phyloP scores from a whole-genome alignment of 2,888 invertebrate genomes.

The Dynastes grantii region DNA sequence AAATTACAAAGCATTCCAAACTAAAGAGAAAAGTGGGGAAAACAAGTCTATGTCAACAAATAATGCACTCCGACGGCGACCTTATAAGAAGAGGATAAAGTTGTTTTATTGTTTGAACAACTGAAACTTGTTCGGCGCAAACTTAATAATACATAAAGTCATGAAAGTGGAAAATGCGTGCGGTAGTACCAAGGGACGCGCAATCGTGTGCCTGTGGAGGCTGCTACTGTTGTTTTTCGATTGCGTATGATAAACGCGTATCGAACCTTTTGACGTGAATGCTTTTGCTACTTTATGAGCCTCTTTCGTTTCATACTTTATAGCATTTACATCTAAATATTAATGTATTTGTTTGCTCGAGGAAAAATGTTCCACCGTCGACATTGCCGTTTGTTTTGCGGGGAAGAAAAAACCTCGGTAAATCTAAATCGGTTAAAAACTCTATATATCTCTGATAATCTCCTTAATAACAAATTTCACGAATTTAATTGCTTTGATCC shows the following conservation, averaged over 20 bases:
- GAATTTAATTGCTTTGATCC: no score
- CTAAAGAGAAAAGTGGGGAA: slow-evolving; percentile 33
- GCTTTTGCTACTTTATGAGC: slow-evolving; percentile 1
- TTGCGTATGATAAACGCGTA: slow-evolving; percentile 23
- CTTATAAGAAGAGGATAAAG: slow-evolving; percentile 53
- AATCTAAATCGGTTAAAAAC: no score
- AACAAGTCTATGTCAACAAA: slow-evolving; percentile 54
- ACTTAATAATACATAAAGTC: slow-evolving; percentile 50
- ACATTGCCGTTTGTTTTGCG: no score
- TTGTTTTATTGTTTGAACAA: slow-evolving; percentile 60
- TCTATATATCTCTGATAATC: no score
- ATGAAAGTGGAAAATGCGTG: slow-evolving; percentile 11
- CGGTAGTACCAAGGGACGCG: neutral
- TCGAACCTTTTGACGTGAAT: slow-evolving; percentile 1
- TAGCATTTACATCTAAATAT: slow-evolving; percentile 10
- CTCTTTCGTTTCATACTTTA: slow-evolving; percentile 1
- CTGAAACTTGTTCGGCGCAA: slow-evolving; percentile 57
- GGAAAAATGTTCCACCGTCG: no score
- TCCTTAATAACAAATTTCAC: no score
- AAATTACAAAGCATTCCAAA: slow-evolving; percentile 46
- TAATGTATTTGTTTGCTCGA: neutral
- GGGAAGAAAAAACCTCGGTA: no score
- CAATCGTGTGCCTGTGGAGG: neutral
- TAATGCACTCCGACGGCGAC: slow-evolving; percentile 51
- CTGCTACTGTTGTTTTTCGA: slow-evolving; percentile 7